Percentiles rank a stretch among this genome's conserved stretches.
phyloP scores from a whole-genome alignment of 1,140 invertebrate genomes.

The Dinothrombium tinctorium region DNA sequence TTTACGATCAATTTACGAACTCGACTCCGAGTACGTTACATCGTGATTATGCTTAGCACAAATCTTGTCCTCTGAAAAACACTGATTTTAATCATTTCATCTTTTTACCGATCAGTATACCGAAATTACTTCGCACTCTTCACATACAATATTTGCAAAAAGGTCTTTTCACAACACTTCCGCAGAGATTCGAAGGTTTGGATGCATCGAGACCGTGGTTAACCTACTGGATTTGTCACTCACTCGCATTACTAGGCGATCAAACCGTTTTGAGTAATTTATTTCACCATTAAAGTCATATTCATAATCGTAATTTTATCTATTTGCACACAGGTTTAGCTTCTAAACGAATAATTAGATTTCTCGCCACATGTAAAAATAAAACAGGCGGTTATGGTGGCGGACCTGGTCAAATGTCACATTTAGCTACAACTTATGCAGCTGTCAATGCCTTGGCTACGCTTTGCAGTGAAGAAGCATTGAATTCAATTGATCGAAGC shows the following conservation, averaged over 20 bases:
- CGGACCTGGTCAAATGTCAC: conserved; percentile 66
- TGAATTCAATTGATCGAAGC: conserved; percentile 50
- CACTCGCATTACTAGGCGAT: conserved; percentile 44
- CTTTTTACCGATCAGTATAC: too few relatives aligned
- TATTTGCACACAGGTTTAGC: background rate
- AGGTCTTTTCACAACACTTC: conserved; percentile 26
- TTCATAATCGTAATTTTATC: conserved; percentile 13
- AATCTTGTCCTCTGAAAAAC: too few relatives aligned
- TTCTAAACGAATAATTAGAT: conserved; percentile 20
- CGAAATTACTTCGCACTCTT: conserved; percentile 29
- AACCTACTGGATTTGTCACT: conserved; percentile 83
- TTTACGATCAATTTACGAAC: too few relatives aligned
- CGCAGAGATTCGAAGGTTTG: conserved; percentile 23
- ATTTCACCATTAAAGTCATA: conserved; percentile 1
- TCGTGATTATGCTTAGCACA: too few relatives aligned
- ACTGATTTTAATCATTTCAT: too few relatives aligned
- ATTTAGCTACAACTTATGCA: conserved; percentile 89
- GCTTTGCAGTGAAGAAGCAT: conserved; percentile 64
- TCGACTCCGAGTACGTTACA: too few relatives aligned
- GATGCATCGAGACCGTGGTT: conserved; percentile 88
- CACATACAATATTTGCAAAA: conserved; percentile 43
- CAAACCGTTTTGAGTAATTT: conserved; percentile 1
- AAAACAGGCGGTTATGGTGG: conserved; percentile 73
- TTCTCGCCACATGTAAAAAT: conserved; percentile 42
- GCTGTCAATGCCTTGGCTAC: conserved; percentile 75